Conservation (phyloP, 1,140 invertebrate species). For the Rhyacophila brunnea region DNA sequence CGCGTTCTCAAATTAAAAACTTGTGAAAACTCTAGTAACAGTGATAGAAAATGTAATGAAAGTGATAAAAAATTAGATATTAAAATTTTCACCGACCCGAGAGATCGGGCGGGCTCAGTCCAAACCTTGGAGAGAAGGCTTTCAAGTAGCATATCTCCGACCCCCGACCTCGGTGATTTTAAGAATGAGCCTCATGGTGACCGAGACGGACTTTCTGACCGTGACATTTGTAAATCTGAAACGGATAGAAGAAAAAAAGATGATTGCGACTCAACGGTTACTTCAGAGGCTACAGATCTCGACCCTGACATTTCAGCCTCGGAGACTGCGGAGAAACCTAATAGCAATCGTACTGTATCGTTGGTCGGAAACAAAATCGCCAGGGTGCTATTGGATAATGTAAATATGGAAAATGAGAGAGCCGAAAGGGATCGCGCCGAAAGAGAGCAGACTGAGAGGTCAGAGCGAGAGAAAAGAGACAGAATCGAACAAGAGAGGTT, state of each 20-base stretch:
- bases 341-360: too few species aligned
- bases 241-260: conserved; percentile 27
- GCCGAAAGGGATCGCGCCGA: conserved; percentile 39
- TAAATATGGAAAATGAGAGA: conserved; percentile 44
- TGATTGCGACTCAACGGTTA: conserved; percentile 8
- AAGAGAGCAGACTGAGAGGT: conserved; percentile 36
- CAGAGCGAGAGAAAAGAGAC: conserved; percentile 52
- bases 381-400: conserved; percentile 12
- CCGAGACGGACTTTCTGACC: conserved; percentile 8
- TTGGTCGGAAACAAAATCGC: neutral
- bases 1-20: too few species aligned
- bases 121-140: too few species aligned
- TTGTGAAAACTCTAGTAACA: conserved; percentile 32
- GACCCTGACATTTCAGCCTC: conserved; percentile 21
- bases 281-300: conserved; percentile 23
- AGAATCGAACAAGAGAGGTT: conserved; percentile 40
- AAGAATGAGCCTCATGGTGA: too few species aligned
- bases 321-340: conserved; percentile 29
- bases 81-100: too few species aligned
- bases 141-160: too few species aligned
- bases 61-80: conserved; percentile 34
- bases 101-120: too few species aligned
- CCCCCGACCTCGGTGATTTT: too few species aligned
- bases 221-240: conserved; percentile 37
- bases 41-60: conserved; percentile 39